Conservation (phyloP, 2,113 vertebrate species). For the Pionites leucogaster region DNA sequence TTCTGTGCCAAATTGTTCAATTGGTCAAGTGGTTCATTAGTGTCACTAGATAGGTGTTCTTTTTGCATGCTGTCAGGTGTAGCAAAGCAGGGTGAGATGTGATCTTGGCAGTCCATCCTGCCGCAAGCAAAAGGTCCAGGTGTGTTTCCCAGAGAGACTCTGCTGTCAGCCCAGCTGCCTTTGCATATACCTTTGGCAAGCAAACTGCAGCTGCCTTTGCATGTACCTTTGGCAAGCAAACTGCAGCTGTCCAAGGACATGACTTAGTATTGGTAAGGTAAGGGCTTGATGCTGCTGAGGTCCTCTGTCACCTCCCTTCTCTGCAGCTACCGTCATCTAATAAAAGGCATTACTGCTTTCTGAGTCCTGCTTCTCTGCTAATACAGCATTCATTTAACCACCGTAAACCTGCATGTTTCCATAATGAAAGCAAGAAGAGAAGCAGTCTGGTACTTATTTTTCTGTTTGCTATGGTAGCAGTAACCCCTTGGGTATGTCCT, state of each 20-base stretch:
- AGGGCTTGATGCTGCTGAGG: neutral
- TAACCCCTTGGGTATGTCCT: slow-evolving; percentile 8
- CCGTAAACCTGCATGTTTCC: neutral
- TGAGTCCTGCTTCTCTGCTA: neutral
- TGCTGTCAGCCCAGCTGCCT: neutral
- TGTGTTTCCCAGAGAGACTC: neutral
- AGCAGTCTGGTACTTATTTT: slow-evolving; percentile 15
- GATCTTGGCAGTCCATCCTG: neutral
- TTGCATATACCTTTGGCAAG: neutral
- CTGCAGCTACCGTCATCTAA: accelerated
- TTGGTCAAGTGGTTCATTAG: neutral
- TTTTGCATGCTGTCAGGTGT: neutral
- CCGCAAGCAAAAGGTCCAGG: neutral
- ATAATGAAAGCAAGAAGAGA: neutral
- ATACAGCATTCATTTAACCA: neutral
- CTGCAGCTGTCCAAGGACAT: neutral
- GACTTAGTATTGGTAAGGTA: neutral
- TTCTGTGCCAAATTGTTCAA: neutral
- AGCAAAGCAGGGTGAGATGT: neutral
- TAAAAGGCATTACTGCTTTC: neutral
- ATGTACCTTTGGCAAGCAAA: neutral
- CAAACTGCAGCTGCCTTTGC: neutral
- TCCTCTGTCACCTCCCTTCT: neutral
- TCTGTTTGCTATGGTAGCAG: slow-evolving; percentile 5
- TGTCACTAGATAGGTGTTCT: neutral